Percentiles rank a stretch among this genome's conserved stretches.
phyloP scores from a whole-genome alignment of 2,888 invertebrate genomes.

The Leucoptera coffeella region DNA sequence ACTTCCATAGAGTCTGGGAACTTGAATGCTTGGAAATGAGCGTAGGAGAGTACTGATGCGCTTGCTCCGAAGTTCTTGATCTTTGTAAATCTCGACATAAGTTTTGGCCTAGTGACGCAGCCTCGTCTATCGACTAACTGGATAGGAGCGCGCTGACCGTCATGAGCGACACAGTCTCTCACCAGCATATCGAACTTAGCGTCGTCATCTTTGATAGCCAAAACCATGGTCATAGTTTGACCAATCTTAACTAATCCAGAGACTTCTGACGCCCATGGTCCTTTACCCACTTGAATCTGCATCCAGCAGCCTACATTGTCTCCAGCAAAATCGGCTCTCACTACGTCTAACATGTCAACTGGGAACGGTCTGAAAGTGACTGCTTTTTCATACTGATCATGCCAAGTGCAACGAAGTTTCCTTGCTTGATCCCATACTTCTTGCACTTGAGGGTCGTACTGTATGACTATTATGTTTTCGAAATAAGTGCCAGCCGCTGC shows the following conservation, averaged over 20 bases:
- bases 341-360: conserved; percentile 91
- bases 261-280: conserved; percentile 93
- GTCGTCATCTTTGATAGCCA: conserved; percentile 92
- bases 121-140: conserved; percentile 90
- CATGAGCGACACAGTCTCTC: conserved; percentile 89
- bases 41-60: conserved; percentile 86
- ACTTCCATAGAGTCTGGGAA: conserved; percentile 96
- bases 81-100: conserved; percentile 91
- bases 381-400: conserved; percentile 91
- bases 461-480: conserved; percentile 89
- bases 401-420: conserved; percentile 90
- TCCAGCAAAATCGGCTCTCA: conserved; percentile 90
- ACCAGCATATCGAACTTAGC: conserved; percentile 94
- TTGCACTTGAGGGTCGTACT: conserved; percentile 89
- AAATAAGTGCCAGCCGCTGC: conserved; percentile 89
- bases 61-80: conserved; percentile 93
- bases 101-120: conserved; percentile 85
- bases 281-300: conserved; percentile 94
- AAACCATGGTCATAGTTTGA: conserved; percentile 94
- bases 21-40: conserved; percentile 92
- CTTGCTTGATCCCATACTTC: conserved; percentile 95
- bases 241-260: conserved; percentile 92
- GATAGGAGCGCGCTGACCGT: conserved; percentile 88
- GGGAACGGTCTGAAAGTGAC: conserved; percentile 93
- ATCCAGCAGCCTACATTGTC: conserved; percentile 97